Conservation (phyloP, 2,797 vertebrate species). For the Vultur gryphus region DNA sequence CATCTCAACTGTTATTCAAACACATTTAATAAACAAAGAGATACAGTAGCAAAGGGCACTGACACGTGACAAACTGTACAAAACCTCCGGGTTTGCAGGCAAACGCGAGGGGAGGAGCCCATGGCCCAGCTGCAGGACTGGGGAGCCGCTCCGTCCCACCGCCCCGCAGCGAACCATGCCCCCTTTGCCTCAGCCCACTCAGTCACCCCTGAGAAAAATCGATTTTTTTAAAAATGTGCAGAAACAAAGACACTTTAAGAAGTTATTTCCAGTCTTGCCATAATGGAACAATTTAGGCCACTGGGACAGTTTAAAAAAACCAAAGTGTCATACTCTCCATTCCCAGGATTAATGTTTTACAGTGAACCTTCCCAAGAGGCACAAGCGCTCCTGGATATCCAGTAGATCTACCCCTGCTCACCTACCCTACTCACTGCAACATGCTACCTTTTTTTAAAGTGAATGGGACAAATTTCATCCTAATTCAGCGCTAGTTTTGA, state of each 20-base stretch:
- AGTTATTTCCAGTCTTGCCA: conserved; percentile 38
- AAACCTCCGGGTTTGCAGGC: conserved; percentile 21
- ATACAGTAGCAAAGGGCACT: conserved; percentile 68
- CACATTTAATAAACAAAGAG: conserved; percentile 73
- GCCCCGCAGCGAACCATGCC: not conserved
- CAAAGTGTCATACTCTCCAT: not conserved
- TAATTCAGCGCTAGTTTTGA: not conserved
- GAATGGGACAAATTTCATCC: not conserved
- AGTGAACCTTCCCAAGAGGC: conserved; percentile 30
- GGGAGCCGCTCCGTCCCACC: not conserved
- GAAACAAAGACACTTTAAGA: conserved; percentile 63
- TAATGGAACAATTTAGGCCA: conserved; percentile 37
- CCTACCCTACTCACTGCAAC: not conserved
- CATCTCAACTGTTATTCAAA: conserved; percentile 68
- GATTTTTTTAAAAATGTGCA: conserved; percentile 42
- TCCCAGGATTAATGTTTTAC: conserved; percentile 21
- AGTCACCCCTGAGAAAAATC: conserved; percentile 67
- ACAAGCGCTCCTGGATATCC: not conserved
- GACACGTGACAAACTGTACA: conserved; percentile 62
- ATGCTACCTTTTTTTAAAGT: not conserved
- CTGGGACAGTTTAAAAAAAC: not conserved
- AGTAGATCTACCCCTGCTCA: not conserved
- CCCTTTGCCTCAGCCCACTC: conserved; percentile 32
- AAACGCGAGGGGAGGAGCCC: conserved; percentile 24
- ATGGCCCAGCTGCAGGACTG: not conserved